Evolutionary conservation across 2,888 invertebrate genomes (phyloP), one percentile per base, ranked within the genome.

Genomic region (Clepsis dumicolana): DNA sequence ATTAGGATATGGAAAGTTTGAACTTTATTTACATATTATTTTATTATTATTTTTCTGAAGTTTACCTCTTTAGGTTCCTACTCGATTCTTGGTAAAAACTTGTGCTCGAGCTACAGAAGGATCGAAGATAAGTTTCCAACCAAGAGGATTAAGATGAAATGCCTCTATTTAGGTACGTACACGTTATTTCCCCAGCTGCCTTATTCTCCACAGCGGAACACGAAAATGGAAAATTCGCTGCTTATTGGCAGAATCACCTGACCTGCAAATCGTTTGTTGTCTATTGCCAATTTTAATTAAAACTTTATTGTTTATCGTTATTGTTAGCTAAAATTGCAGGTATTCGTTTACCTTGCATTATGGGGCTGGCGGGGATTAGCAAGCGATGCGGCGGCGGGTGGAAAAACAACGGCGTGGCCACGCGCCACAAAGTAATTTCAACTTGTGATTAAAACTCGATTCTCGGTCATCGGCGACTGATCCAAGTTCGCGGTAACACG

Each of bases 371-470:
- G 52, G 16, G 54, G 53, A 67, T 66, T 64, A 44, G 61, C 60
- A 25, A n/a, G 25, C 12, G 32, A 57, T 29, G 60, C 12, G 35
- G 57, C 16, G 35, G 32, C 24, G 21, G 59, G 67, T 70, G 48
- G 64, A 68, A 68, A 64, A 68, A 68, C 68, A 68, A 68, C 70
- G 68, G 64, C 52, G 21, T 35, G 29, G 77, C 74, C 74, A 56
- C 38, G 61, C 57, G 27, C 48, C 32, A 77, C 75, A 75, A 80
- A 85, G 80, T 80, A 82, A 82, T 85, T 83, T 84, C 79, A 84
- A 87, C 77, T 87, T 86, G 54, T 35, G 70, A 70, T 67, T 78
- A 76, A 79, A 81, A 74, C 75, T 75, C 76, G 75, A 74, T 5
- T 16, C 63, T 60, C 70, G 69, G 62, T 63, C 56, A 67, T 48